Evolutionary conservation across 2,113 vertebrate genomes (phyloP).

Genomic region (Paracanthobrama guichenoti): DNA sequence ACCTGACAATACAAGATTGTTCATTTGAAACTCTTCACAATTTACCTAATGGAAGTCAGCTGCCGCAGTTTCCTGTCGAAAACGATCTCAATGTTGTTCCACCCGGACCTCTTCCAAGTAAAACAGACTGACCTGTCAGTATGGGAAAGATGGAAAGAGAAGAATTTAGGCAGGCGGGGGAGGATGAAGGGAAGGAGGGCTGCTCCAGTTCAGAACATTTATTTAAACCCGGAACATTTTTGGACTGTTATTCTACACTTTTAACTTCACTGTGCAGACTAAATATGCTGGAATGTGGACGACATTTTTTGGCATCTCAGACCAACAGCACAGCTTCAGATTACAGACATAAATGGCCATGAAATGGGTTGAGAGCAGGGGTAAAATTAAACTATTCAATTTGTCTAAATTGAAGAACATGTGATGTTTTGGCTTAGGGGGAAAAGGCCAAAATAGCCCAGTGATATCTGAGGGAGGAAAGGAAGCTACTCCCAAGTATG

Average conservation of each 20-base stretch:
- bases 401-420: conserved; percentile 27
- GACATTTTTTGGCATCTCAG: conserved; percentile 34
- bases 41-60: conserved; percentile 77
- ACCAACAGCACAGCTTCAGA: conserved; percentile 34
- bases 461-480: not conserved
- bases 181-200: conserved; percentile 26
- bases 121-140: conserved; percentile 72
- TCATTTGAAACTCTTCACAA: conserved; percentile 59
- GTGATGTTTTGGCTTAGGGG: conserved; percentile 8
- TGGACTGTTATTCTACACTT: conserved; percentile 64
- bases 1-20: conserved; percentile 69
- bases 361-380: conserved; percentile 27
- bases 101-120: conserved; percentile 70
- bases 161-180: conserved; percentile 11
- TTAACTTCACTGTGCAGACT: conserved; percentile 60
- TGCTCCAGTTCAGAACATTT: conserved; percentile 53
- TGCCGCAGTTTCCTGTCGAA: conserved; percentile 73
- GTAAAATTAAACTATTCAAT: conserved; percentile 42
- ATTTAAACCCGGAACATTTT: conserved; percentile 57
- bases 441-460: not conserved
- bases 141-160: conserved; percentile 57
- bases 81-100: conserved; percentile 68
- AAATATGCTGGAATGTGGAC: conserved; percentile 52
- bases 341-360: conserved; percentile 51
- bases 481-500: not conserved